Conservation (phyloP, 30 jellyfish, hydroid and myxozoan genomes). For the Chrysaora quinquecirrha region DNA sequence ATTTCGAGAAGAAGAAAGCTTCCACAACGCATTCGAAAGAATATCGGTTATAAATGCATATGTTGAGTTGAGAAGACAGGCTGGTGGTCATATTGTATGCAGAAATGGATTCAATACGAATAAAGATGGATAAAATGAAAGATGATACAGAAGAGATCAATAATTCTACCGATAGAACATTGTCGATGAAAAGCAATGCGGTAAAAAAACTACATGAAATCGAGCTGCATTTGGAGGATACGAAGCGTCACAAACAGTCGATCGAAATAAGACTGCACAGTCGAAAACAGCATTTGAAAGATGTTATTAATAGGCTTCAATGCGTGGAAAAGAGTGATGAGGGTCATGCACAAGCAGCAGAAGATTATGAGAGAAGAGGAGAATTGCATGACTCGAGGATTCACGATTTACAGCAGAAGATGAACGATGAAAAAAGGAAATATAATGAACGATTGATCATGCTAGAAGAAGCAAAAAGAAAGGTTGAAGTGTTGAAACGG, state of each 20-base stretch:
- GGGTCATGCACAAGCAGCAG: slow-evolving; percentile 22
- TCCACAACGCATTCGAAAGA: too few relatives aligned
- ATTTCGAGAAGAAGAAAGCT: too few relatives aligned
- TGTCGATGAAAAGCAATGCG: slow-evolving; percentile 18
- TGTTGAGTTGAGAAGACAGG: too few relatives aligned
- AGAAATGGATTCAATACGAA: slow-evolving; percentile 31
- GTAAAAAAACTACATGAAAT: neutral
- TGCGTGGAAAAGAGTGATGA: neutral
- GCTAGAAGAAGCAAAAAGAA: slow-evolving; percentile 51
- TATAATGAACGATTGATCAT: neutral
- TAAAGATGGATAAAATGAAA: slow-evolving; percentile 44
- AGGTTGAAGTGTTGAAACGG: slow-evolving; percentile 14
- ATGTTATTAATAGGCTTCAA: neutral
- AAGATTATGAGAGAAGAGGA: slow-evolving; percentile 43
- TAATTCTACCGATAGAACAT: neutral
- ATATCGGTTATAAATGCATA: neutral
- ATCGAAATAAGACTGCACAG: neutral
- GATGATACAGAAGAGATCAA: slow-evolving; percentile 34
- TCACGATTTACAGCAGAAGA: neutral
- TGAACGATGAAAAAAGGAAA: slow-evolving; percentile 8
- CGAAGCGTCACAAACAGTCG: slow-evolving; percentile 34
- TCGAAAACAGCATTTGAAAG: slow-evolving; percentile 9
- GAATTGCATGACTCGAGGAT: slow-evolving; percentile 54
- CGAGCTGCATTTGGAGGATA: slow-evolving; percentile 20
- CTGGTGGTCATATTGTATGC: too few relatives aligned